A percentile compares a stretch with the other conserved stretches of the same genome.
Evolutionary conservation across 2,888 invertebrate species (phyloP).

Genomic region (Meghimatium bilineatum): DNA sequence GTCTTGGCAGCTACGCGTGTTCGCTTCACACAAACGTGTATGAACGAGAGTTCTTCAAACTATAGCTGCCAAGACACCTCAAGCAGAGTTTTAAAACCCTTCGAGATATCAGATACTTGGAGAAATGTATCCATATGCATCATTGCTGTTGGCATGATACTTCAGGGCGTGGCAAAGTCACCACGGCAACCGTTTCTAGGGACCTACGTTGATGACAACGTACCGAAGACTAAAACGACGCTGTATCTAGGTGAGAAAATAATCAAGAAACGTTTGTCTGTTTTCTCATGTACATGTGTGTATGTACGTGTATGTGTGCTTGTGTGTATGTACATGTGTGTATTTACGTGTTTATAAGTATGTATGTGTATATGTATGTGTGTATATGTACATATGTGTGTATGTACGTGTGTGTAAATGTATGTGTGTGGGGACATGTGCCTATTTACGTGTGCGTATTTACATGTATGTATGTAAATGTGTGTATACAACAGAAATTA

Average conservation of each 20-base stretch:
- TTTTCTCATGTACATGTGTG: too few species aligned
- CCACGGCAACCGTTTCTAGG: slow-evolving; percentile 62
- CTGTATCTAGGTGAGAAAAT: slow-evolving; percentile 61
- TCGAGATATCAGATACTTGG: slow-evolving; percentile 42
- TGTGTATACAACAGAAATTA: too few species aligned
- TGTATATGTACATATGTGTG: too few species aligned
- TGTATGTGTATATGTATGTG: too few species aligned
- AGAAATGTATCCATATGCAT: slow-evolving; percentile 52
- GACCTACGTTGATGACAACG: slow-evolving; percentile 69
- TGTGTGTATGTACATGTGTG: too few species aligned
- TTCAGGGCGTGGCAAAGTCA: slow-evolving; percentile 68
- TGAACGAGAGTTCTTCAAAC: slow-evolving; percentile 2
- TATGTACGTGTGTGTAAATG: too few species aligned
- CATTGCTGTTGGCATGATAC: slow-evolving; percentile 61
- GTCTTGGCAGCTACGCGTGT: background rate
- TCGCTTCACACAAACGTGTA: background rate
- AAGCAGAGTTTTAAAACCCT: background rate
- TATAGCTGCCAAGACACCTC: slow-evolving; percentile 10
- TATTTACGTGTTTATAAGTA: too few species aligned
- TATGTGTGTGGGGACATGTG: too few species aligned
- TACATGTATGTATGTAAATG: too few species aligned
- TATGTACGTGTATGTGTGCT: too few species aligned
- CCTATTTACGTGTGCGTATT: too few species aligned
- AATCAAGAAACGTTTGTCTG: too few species aligned
- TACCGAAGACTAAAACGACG: slow-evolving; percentile 65